phyloP scores from a whole-genome alignment of 2,113 vertebrate species.

The Apaloderma vittatum region DNA sequence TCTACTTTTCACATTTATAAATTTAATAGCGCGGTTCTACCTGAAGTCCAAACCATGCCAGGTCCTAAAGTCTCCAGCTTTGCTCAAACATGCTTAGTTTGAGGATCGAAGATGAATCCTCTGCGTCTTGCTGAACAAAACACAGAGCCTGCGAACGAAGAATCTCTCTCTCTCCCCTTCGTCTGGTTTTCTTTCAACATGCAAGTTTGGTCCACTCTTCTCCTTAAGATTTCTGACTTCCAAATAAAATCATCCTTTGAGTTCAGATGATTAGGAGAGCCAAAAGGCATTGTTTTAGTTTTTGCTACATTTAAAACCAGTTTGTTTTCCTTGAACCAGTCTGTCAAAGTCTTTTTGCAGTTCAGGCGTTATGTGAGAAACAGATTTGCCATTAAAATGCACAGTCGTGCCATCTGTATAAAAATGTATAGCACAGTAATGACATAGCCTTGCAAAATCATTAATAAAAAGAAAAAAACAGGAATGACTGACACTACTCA shows the following conservation, averaged over 20 bases:
- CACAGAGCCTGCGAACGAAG: background rate
- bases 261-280: slow-evolving; percentile 82
- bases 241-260: slow-evolving; percentile 80
- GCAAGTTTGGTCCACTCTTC: slow-evolving; percentile 47
- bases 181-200: slow-evolving; percentile 8
- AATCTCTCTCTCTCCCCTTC: background rate
- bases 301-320: slow-evolving; percentile 88
- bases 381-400: slow-evolving; percentile 91
- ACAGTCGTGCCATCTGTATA: slow-evolving; percentile 89
- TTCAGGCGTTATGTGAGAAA: slow-evolving; percentile 89
- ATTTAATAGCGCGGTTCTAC: background rate
- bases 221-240: slow-evolving; percentile 68
- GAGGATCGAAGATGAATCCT: background rate
- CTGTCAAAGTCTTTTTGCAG: slow-evolving; percentile 90
- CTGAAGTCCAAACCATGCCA: background rate
- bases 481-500: slow-evolving; percentile 86
- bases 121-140: background rate
- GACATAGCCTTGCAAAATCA: slow-evolving; percentile 86
- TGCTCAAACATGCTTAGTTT: background rate
- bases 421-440: slow-evolving; percentile 86
- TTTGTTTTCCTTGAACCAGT: slow-evolving; percentile 89
- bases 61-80: background rate
- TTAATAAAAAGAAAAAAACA: slow-evolving; percentile 86
- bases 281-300: slow-evolving; percentile 90
- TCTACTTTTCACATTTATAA: background rate